Evolutionary conservation across 2,797 vertebrate genomes (phyloP).

Genomic region (Kryptolebias ocellatus): DNA sequence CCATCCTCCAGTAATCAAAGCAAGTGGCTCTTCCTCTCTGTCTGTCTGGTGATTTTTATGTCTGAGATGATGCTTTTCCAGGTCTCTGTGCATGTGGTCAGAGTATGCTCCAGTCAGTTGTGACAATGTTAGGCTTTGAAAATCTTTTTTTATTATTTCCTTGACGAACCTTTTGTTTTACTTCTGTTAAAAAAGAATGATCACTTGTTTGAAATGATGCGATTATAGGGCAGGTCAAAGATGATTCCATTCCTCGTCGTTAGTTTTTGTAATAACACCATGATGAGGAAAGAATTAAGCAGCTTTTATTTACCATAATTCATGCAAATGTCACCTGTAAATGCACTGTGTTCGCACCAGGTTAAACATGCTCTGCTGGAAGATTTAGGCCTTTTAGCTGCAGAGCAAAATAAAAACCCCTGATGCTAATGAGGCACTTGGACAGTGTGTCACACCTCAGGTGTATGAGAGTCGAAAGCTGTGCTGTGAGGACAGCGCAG

Average conservation of each 20-base stretch:
- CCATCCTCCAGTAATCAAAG: constrained; percentile 90
- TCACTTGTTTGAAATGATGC: constrained; percentile 11
- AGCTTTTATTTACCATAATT: constrained; percentile 5
- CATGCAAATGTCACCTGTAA: constrained; percentile 12
- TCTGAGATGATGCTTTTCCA: constrained; percentile 23
- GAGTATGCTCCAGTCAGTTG: too few species aligned
- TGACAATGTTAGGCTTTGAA: background rate
- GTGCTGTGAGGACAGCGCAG: constrained; percentile 37
- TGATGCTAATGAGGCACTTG: constrained; percentile 69
- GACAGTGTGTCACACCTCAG: constrained; percentile 58
- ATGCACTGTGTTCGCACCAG: constrained; percentile 19
- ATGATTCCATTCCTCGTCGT: background rate
- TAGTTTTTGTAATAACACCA: background rate
- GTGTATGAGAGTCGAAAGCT: constrained; percentile 49
- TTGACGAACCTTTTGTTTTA: background rate
- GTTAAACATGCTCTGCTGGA: constrained; percentile 48
- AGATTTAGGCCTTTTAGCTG: constrained; percentile 44
- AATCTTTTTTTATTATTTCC: background rate
- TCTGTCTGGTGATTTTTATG: constrained; percentile 30
- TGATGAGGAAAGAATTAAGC: constrained; percentile 4
- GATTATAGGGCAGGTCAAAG: background rate
- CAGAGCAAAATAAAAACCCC: constrained; percentile 25
- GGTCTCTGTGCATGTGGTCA: constrained; percentile 5
- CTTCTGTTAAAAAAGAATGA: background rate
- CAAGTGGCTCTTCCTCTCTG: constrained; percentile 84